Evolutionary conservation across 2,888 invertebrate species (phyloP).

Genomic region (Cynaeus angustus): DNA sequence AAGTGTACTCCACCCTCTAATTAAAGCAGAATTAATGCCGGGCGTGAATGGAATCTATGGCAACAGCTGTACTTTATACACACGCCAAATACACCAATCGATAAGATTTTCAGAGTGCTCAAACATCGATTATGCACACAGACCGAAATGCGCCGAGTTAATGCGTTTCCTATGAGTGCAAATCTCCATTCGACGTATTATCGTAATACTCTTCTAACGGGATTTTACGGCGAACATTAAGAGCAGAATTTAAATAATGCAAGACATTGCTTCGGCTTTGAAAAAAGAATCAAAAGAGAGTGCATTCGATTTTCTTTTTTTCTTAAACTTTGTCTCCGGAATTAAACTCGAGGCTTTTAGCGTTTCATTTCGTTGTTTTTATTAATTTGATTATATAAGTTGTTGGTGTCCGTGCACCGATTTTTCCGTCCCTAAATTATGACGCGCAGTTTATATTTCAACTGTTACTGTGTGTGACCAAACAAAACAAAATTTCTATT

Average conservation of each 20-base stretch:
- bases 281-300: slow-evolving; percentile 15
- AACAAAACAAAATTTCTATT: too few species aligned
- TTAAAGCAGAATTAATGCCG: slow-evolving; percentile 37
- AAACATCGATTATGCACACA: slow-evolving; percentile 53
- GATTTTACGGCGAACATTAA: slow-evolving; percentile 55
- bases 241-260: slow-evolving; percentile 37
- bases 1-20: slow-evolving; percentile 37
- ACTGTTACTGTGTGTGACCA: too few species aligned
- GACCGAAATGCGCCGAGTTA: slow-evolving; percentile 48
- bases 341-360: slow-evolving; percentile 20
- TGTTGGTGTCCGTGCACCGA: too few species aligned
- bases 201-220: slow-evolving; percentile 58
- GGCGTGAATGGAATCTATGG: slow-evolving; percentile 42
- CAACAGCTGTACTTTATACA: slow-evolving; percentile 46
- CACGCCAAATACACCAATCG: slow-evolving; percentile 35
- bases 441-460: too few species aligned
- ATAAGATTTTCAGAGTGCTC: slow-evolving; percentile 43
- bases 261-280: slow-evolving; percentile 17
- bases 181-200: slow-evolving; percentile 56
- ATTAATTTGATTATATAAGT: too few species aligned
- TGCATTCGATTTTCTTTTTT: slow-evolving; percentile 26
- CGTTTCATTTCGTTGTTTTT: slow-evolving; percentile 8
- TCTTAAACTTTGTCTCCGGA: not conserved
- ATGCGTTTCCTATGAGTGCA: slow-evolving; percentile 58
- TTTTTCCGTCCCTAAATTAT: too few species aligned